A percentile compares a stretch with the other conserved stretches of the same genome.
phyloP scores from a whole-genome alignment of 2,888 invertebrate genomes.

The Unio pictorum region DNA sequence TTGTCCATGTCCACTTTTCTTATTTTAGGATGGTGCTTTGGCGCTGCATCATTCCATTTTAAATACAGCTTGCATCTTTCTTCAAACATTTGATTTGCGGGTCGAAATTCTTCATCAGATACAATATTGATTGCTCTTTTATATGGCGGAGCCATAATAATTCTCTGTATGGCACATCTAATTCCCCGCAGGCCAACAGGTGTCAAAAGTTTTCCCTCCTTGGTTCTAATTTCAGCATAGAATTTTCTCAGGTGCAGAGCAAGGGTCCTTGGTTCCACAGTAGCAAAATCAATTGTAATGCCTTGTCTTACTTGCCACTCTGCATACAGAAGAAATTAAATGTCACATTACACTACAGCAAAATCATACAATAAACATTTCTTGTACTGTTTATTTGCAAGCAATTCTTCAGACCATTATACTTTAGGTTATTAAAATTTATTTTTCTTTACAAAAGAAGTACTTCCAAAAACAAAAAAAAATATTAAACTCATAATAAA shows the following conservation, averaged over 20 bases:
- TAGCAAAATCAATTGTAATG: conserved; percentile 1
- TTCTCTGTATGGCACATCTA: conserved; percentile 2
- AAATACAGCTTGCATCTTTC: conserved; percentile 5
- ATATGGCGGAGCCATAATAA: not conserved
- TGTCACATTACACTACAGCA: too few species aligned
- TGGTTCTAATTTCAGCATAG: conserved; percentile 4
- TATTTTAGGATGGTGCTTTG: conserved; percentile 3
- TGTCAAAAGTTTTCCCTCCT: conserved; percentile 1
- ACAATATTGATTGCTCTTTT: conserved; percentile 3
- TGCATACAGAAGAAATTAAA: conserved; percentile 1
- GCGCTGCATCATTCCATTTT: not conserved
- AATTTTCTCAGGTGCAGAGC: conserved; percentile 1
- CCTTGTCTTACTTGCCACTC: conserved; percentile 1
- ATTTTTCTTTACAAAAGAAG: too few species aligned
- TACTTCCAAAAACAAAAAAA: too few species aligned
- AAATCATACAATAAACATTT: too few species aligned
- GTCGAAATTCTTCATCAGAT: not conserved
- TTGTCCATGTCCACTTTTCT: not conserved
- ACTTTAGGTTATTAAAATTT: too few species aligned
- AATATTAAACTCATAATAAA: too few species aligned
- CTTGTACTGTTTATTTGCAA: too few species aligned
- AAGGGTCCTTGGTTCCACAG: not conserved
- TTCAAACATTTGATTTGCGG: conserved; percentile 3
- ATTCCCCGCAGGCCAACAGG: conserved; percentile 4
- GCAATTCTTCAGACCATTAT: too few species aligned